Conservation (phyloP, 2,113 vertebrate species). For the Oryzias celebensis region DNA sequence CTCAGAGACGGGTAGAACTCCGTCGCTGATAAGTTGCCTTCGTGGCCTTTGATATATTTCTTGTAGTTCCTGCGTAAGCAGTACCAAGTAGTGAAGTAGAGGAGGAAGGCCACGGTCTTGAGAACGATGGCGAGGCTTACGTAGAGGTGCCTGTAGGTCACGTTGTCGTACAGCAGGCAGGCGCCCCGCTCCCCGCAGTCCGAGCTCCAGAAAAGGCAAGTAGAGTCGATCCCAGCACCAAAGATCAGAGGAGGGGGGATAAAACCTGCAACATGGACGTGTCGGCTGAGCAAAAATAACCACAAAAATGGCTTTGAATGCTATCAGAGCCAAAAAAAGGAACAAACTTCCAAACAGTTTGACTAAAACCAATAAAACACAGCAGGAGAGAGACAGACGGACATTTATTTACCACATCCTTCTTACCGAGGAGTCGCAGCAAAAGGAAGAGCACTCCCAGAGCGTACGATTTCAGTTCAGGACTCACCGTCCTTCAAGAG, state of each 20-base stretch:
- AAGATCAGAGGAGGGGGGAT: conserved; percentile 98
- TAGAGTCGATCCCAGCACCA: conserved; percentile 94
- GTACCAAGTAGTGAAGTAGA: conserved; percentile 94
- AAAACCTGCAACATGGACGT: conserved; percentile 82
- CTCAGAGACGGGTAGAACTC: conserved; percentile 94
- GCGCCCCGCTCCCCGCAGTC: conserved; percentile 90
- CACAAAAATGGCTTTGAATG: neutral
- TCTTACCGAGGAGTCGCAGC: conserved; percentile 90
- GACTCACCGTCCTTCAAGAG: conserved; percentile 88
- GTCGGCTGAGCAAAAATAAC: neutral
- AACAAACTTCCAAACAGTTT: no score
- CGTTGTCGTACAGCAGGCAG: conserved; percentile 92
- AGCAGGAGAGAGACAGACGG: neutral
- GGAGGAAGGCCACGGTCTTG: conserved; percentile 92
- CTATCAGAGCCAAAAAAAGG: no score
- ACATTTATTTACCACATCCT: neutral
- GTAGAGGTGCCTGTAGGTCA: conserved; percentile 90
- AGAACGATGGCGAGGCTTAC: conserved; percentile 94
- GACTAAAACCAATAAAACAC: no score
- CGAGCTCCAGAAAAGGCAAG: conserved; percentile 95
- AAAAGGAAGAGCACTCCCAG: conserved; percentile 95
- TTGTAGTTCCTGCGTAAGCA: conserved; percentile 95
- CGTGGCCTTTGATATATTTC: conserved; percentile 93
- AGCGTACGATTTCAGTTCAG: conserved; percentile 96
- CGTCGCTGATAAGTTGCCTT: conserved; percentile 85